phyloP scores from a whole-genome alignment of 2,113 vertebrate genomes.

The Thalassarche chlororhynchos region DNA sequence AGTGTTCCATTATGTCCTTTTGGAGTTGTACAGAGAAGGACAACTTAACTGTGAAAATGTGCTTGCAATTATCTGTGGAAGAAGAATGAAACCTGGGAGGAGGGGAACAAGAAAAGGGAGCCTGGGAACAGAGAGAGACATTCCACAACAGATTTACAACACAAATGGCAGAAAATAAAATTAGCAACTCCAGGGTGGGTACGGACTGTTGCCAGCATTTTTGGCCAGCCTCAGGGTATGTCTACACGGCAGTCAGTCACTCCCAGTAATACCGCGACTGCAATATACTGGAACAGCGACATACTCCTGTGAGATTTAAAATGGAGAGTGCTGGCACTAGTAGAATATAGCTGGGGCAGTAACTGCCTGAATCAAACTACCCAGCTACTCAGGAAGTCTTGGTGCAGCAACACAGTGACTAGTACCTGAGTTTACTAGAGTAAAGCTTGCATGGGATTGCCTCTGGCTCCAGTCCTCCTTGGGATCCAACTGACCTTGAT shows the following conservation, averaged over 20 bases:
- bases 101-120: conserved; percentile 44
- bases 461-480: neutral
- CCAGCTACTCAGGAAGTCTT: neutral
- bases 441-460: neutral
- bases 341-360: neutral
- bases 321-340: neutral
- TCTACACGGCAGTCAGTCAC: conserved; percentile 15
- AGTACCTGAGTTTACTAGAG: neutral
- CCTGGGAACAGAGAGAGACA: conserved; percentile 62
- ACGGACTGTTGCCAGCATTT: conserved; percentile 19
- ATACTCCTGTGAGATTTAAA: neutral
- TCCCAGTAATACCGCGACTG: conserved; percentile 14
- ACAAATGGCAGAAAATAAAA: conserved; percentile 69
- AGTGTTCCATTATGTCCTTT: neutral
- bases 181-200: conserved; percentile 57
- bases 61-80: conserved; percentile 62
- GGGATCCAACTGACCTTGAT: neutral
- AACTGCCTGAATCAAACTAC: neutral
- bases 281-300: neutral
- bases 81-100: conserved; percentile 70
- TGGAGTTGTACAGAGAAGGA: neutral
- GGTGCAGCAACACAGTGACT: neutral
- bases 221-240: conserved; percentile 25
- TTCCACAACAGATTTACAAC: conserved; percentile 61
- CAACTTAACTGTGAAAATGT: conserved; percentile 59